Percentiles rank a stretch among this genome's conserved stretches.
These are phyloP conservation scores for Todiramphus chloris DNA, from an alignment of 2,113 vertebrate species.

Conservation along the genomic window DNA sequence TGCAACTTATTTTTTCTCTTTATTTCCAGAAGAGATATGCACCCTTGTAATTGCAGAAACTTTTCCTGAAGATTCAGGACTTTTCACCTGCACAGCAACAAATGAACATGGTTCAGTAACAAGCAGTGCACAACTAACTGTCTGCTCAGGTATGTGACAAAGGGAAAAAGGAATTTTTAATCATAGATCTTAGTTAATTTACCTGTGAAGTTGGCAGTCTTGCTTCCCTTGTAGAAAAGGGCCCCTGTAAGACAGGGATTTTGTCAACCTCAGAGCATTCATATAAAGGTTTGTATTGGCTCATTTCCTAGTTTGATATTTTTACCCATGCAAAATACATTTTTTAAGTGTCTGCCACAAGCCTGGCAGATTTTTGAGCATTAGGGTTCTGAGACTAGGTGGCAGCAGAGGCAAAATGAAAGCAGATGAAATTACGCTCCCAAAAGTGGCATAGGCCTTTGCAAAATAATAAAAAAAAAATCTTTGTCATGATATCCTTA, in stretches of 20 bases:
- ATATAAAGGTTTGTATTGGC: not conserved
- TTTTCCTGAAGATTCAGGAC: slow-evolving; percentile 94
- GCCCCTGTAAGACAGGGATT: not conserved
- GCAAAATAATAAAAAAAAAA: not conserved
- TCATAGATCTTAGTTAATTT: not conserved
- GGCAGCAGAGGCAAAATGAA: slow-evolving; percentile 72
- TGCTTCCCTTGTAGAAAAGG: not conserved
- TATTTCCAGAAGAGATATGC: slow-evolving; percentile 93
- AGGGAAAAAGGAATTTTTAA: not conserved
- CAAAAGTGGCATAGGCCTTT: not conserved
- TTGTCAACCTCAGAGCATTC: not conserved
- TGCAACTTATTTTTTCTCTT: not conserved
- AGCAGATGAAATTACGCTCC: not conserved
- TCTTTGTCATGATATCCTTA: not conserved
- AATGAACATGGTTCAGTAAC: slow-evolving; percentile 86
- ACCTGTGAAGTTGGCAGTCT: not conserved
- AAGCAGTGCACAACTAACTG: slow-evolving; percentile 84
- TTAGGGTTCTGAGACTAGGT: slow-evolving; percentile 52
- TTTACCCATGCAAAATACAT: not conserved
- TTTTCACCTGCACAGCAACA: slow-evolving; percentile 87
- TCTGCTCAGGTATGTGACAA: slow-evolving; percentile 82
- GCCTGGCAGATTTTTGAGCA: not conserved
- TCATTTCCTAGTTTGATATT: not conserved
- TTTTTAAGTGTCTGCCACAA: not conserved
- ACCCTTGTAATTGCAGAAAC: slow-evolving; percentile 96